Conservation (phyloP, 2,888 invertebrate genomes). For the Ellobium chinense region DNA sequence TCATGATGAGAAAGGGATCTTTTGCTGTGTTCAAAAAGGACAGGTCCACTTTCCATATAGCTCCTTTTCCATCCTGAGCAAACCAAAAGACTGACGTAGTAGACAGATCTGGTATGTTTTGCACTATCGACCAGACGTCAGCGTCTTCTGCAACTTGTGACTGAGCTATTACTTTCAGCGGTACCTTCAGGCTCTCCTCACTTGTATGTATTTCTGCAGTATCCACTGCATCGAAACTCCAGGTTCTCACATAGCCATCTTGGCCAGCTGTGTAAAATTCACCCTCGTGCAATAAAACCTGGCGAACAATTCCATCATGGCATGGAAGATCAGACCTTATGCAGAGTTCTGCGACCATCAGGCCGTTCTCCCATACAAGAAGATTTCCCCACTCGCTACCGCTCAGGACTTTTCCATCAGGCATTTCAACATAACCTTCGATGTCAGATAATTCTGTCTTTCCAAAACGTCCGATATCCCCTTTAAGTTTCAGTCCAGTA, state of each 20-base stretch:
- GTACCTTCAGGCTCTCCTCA: slow-evolving; percentile 39
- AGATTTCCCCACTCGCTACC: slow-evolving; percentile 48
- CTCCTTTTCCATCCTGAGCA: slow-evolving; percentile 47
- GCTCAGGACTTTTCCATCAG: slow-evolving; percentile 51
- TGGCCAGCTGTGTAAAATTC: slow-evolving; percentile 48
- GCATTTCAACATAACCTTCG: slow-evolving; percentile 46
- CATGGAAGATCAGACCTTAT: slow-evolving; percentile 20
- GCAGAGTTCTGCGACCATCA: slow-evolving; percentile 46
- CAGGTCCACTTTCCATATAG: slow-evolving; percentile 42
- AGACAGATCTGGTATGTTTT: background rate
- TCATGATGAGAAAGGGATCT: slow-evolving; percentile 13
- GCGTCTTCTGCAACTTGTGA: slow-evolving; percentile 11
- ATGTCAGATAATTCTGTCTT: slow-evolving; percentile 38
- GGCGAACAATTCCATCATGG: slow-evolving; percentile 45
- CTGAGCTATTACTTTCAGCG: slow-evolving; percentile 27
- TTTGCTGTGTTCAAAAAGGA: slow-evolving; percentile 39
- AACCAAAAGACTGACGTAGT: slow-evolving; percentile 35
- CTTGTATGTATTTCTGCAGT: slow-evolving; percentile 40
- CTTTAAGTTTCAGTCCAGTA: slow-evolving; percentile 50
- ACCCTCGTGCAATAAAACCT: slow-evolving; percentile 44
- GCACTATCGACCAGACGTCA: slow-evolving; percentile 42
- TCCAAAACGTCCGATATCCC: slow-evolving; percentile 46
- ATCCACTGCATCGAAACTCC: slow-evolving; percentile 40
- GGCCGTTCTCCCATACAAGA: slow-evolving; percentile 49
- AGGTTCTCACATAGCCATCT: slow-evolving; percentile 45